Evolutionary conservation across 2,113 vertebrate genomes (phyloP), one percentile per base, ranked within the genome.

Genomic region (Otus sunia): DNA sequence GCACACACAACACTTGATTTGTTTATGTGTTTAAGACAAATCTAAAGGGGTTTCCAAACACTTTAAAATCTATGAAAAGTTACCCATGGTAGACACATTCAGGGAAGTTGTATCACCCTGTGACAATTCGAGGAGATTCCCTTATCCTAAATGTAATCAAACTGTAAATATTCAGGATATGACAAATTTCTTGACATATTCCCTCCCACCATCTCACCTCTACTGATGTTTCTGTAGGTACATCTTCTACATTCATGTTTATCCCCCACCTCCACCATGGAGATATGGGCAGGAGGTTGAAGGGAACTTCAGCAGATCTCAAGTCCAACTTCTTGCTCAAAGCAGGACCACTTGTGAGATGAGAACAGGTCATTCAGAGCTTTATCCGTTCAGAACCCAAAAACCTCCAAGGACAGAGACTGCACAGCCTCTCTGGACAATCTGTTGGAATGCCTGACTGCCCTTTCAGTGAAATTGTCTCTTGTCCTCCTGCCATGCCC

Each of bases 171-270:
- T 34, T 71, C 23, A 52, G 36, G 15, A 41, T 34, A 73, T 39
- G 22, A 41, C 67, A 73, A 16, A 59, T 5, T 43, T 72, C 37
- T 39, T 45, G 39, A 39, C 11, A 25, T 20, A 76, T 77, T 55
- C 29, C 22, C 2, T 55, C 26, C 17, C 19, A 25, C 12, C 4
- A 7, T n/a, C 45, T 53, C 16, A 39, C 10, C 3, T 15, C 4
- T 47, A 47, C 10, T 15, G 11, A 13, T 14, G 30, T 6, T 18
- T 81, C 55, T 49, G 39, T 29, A 29, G 16, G 14, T 41, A 15
- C 9, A 18, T 34, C 56, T 72, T 66, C 37, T 76, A 14, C 0
- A 0, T 36, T 77, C n/a, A 39, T 0, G 2, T 71, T 58, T n/a
- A 26, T 8, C 13, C 8, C 15, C 1, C 20, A 11, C 10, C 26